A percentile compares a stretch with the other conserved stretches of the same genome.
Conservation (phyloP, 2,888 invertebrate genomes). For the Leuctra nigra region DNA sequence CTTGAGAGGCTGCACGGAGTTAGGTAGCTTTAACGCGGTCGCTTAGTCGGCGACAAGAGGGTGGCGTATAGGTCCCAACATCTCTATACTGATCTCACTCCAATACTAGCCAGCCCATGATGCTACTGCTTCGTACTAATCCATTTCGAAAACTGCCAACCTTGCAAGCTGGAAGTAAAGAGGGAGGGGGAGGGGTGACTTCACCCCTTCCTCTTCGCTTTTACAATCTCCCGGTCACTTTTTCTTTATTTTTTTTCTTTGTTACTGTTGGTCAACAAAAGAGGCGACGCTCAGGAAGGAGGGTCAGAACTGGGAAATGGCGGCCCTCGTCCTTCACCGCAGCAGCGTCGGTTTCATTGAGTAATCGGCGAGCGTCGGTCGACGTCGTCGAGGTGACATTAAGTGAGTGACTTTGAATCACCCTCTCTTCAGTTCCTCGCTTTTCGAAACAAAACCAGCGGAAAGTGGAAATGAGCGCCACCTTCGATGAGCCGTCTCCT, state of each 20-base stretch:
- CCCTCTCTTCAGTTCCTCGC: background rate
- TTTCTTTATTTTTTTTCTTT: too few relatives aligned
- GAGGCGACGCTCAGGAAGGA: background rate
- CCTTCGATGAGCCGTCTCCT: conserved; percentile 12
- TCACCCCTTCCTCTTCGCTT: conserved; percentile 14
- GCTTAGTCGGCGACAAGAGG: background rate
- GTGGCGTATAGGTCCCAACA: background rate
- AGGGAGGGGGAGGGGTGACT: background rate
- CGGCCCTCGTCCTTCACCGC: too few relatives aligned
- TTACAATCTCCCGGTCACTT: conserved; percentile 12
- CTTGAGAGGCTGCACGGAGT: conserved; percentile 26
- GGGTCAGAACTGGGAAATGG: background rate
- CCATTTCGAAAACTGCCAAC: conserved; percentile 28
- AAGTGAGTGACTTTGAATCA: background rate
- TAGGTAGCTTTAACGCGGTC: conserved; percentile 25
- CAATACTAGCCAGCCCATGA: background rate
- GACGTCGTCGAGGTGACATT: background rate
- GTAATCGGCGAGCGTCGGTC: background rate
- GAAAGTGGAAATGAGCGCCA: background rate
- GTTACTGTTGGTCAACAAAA: conserved; percentile 25
- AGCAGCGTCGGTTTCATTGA: background rate
- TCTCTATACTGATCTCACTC: too few relatives aligned
- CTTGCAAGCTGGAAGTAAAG: conserved; percentile 18
- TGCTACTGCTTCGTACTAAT: conserved; percentile 23
- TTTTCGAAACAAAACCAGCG: background rate